Conservation (phyloP, 2,888 invertebrate genomes). For the Sepiola atlantica region DNA sequence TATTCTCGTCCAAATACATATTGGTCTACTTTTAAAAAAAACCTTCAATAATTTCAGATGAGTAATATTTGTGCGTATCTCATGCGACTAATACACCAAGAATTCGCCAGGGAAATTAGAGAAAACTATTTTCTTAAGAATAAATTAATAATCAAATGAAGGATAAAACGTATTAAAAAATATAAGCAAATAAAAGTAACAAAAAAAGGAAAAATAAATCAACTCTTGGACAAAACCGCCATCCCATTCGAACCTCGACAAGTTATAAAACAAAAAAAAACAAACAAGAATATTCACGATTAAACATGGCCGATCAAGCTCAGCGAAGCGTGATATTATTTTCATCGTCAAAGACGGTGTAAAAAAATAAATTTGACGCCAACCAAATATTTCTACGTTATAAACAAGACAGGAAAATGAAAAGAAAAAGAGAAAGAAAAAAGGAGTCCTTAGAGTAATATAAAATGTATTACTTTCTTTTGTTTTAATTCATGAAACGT, state of each 20-base stretch:
- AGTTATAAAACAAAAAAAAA: neutral
- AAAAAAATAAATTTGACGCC: neutral
- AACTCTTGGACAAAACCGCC: neutral
- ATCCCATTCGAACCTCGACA: neutral
- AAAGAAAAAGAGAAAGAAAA: neutral
- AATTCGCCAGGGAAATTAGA: neutral
- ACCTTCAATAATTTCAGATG: neutral
- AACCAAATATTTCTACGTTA: neutral
- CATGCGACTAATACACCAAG: neutral
- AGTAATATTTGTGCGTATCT: conserved; percentile 3
- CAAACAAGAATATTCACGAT: neutral
- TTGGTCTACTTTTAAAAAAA: neutral
- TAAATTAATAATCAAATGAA: neutral
- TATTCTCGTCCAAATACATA: neutral
- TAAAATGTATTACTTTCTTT: neutral
- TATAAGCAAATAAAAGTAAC: neutral
- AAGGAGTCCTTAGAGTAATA: neutral
- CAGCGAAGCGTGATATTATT: neutral
- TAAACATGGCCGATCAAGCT: neutral
- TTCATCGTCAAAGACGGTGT: neutral
- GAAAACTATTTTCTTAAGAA: conserved; percentile 1
- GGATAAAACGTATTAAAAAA: neutral
- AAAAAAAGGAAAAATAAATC: neutral
- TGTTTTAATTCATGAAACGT: neutral
- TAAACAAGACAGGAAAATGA: neutral